phyloP scores from a whole-genome alignment of 2,888 invertebrate genomes.

The Cosmia trapezina region DNA sequence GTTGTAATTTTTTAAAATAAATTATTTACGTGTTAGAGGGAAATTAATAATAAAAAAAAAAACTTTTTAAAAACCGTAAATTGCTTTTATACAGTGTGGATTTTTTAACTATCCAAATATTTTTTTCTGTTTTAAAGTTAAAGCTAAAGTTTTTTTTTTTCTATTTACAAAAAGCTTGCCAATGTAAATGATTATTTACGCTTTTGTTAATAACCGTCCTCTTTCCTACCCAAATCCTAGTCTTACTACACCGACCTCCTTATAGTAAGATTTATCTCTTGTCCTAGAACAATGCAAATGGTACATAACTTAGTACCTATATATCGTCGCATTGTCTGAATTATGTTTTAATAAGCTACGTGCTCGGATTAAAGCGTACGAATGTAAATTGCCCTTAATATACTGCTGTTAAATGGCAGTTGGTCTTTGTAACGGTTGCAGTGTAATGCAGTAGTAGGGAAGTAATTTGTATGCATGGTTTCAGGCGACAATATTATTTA shows the following conservation, averaged over 20 bases:
- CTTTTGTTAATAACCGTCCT: conserved; percentile 4
- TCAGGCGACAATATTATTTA: background rate
- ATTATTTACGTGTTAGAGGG: too few relatives aligned
- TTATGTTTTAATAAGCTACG: conserved; percentile 64
- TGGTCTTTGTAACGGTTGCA: conserved; percentile 9
- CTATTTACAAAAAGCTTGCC: background rate
- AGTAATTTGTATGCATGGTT: background rate
- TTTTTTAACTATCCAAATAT: too few relatives aligned
- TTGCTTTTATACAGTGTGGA: too few relatives aligned
- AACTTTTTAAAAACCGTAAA: too few relatives aligned
- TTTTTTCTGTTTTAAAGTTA: too few relatives aligned
- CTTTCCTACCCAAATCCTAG: conserved; percentile 29
- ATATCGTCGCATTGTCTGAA: conserved; percentile 60
- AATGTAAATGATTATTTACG: conserved; percentile 3
- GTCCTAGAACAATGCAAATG: conserved; percentile 70
- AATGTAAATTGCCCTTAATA: conserved; percentile 48
- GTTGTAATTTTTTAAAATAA: too few relatives aligned
- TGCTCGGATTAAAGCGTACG: conserved; percentile 36
- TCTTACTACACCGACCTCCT: conserved; percentile 54
- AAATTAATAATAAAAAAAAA: too few relatives aligned
- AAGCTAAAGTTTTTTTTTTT: too few relatives aligned
- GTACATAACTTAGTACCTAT: conserved; percentile 15
- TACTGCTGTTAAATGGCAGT: conserved; percentile 22
- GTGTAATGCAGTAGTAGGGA: background rate
- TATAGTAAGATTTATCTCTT: conserved; percentile 70